Percentiles rank a stretch among this genome's conserved stretches.
Evolutionary conservation across 2,888 invertebrate species (phyloP).

Genomic region (Drosophila peninsularis): DNA sequence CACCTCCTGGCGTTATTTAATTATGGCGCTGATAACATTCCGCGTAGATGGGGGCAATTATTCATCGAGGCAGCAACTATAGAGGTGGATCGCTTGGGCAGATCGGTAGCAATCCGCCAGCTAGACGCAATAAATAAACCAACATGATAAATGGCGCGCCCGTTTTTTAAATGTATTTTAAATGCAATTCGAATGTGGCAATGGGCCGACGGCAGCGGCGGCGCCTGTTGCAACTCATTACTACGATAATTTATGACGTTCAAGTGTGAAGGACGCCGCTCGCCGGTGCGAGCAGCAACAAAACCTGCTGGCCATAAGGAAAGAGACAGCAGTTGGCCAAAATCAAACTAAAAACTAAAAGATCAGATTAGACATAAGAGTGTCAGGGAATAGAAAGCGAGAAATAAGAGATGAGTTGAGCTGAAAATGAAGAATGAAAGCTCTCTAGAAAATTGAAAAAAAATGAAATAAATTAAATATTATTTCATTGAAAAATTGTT

Average conservation of each 20-base stretch:
- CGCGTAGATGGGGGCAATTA: constrained; percentile 84
- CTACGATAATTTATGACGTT: constrained; percentile 80
- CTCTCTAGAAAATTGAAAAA: too few relatives aligned
- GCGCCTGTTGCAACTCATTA: constrained; percentile 80
- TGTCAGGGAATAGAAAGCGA: not conserved
- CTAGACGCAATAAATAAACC: constrained; percentile 81
- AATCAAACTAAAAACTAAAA: constrained; percentile 27
- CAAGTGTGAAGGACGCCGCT: constrained; percentile 75
- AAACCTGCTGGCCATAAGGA: constrained; percentile 46
- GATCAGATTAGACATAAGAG: constrained; percentile 6
- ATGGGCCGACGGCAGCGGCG: constrained; percentile 59
- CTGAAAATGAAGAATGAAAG: too few relatives aligned
- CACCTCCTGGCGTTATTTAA: constrained; percentile 84
- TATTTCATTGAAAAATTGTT: too few relatives aligned
- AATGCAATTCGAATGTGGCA: constrained; percentile 78
- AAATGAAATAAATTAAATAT: too few relatives aligned
- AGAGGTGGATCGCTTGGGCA: constrained; percentile 47
- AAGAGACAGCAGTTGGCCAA: not conserved
- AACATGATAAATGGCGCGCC: constrained; percentile 82
- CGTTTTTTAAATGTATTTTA: constrained; percentile 81
- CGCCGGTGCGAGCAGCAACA: constrained; percentile 41
- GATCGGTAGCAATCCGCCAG: constrained; percentile 58
- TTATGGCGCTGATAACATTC: constrained; percentile 84
- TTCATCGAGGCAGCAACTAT: constrained; percentile 74
- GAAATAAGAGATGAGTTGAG: not conserved